Evolutionary conservation across 2,888 invertebrate genomes (phyloP).

Genomic region (Urechis unicinctus): DNA sequence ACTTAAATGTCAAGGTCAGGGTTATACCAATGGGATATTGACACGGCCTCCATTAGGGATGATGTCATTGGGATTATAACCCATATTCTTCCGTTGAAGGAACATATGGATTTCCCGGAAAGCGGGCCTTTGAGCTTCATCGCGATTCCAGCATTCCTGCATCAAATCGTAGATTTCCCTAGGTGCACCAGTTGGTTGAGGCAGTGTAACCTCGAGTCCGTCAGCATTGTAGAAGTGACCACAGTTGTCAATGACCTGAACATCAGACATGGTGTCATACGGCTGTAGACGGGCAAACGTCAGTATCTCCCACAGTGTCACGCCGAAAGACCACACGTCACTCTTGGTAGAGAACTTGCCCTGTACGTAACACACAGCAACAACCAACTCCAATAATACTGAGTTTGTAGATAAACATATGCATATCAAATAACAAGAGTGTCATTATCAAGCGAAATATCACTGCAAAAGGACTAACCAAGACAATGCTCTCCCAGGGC

Average conservation of each 20-base stretch:
- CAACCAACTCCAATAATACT: no score
- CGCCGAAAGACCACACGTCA: conserved; percentile 86
- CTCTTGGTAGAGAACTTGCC: conserved; percentile 79
- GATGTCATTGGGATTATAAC: conserved; percentile 12
- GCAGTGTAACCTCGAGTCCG: conserved; percentile 55
- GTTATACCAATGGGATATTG: no score
- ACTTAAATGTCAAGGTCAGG: no score
- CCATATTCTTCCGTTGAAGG: conserved; percentile 57
- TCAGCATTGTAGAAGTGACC: conserved; percentile 68
- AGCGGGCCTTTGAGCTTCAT: conserved; percentile 72
- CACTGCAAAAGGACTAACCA: conserved; percentile 29
- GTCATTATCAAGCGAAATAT: background rate
- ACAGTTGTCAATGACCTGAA: conserved; percentile 74
- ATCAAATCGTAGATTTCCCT: conserved; percentile 84
- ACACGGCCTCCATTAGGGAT: background rate
- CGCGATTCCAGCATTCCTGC: conserved; percentile 84
- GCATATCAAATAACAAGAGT: background rate
- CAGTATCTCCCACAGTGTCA: conserved; percentile 80
- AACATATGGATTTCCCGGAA: conserved; percentile 85
- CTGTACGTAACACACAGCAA: conserved; percentile 55
- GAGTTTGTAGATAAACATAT: background rate
- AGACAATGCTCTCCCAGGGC: conserved; percentile 76
- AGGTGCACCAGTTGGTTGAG: conserved; percentile 71
- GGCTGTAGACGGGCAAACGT: conserved; percentile 72
- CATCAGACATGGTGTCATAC: conserved; percentile 68